These are phyloP conservation scores for Premnoplex brunnescens DNA, from an alignment of 2,797 vertebrate species.

Conservation along the genomic window DNA sequence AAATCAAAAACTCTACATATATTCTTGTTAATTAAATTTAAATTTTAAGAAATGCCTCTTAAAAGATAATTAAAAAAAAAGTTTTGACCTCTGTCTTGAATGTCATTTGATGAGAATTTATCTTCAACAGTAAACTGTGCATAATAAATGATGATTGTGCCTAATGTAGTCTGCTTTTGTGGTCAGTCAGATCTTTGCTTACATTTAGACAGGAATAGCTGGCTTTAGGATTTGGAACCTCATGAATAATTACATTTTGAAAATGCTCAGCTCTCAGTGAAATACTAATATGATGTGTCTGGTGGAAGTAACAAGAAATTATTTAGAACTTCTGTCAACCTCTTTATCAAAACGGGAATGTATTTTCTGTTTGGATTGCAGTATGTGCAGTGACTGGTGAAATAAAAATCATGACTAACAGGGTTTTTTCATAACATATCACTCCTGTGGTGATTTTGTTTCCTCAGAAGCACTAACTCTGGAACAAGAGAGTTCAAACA, in stretches of 20 bases:
- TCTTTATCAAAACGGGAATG: not conserved
- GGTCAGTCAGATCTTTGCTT: conserved; percentile 57
- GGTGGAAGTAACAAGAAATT: not conserved
- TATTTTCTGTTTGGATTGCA: not conserved
- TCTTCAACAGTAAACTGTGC: conserved; percentile 4
- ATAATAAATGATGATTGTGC: conserved; percentile 24
- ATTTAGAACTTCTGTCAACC: conserved; percentile 16
- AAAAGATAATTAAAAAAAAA: not conserved
- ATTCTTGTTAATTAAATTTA: conserved; percentile 26
- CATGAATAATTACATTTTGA: conserved; percentile 15
- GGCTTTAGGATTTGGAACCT: not conserved
- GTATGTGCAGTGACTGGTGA: not conserved
- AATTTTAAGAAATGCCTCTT: conserved; percentile 22
- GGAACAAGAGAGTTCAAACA: not conserved
- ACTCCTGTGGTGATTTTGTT: not conserved
- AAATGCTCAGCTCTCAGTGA: not conserved
- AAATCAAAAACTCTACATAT: conserved; percentile 22
- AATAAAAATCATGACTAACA: not conserved
- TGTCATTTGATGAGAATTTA: conserved; percentile 34
- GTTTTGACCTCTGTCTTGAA: not conserved
- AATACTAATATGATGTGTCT: not conserved
- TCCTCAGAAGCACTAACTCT: not conserved
- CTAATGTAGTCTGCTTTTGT: conserved; percentile 36
- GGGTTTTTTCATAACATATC: not conserved
- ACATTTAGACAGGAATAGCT: not conserved